Conservation (phyloP, 2,797 vertebrate genomes). For the Micromesistius poutassou region DNA sequence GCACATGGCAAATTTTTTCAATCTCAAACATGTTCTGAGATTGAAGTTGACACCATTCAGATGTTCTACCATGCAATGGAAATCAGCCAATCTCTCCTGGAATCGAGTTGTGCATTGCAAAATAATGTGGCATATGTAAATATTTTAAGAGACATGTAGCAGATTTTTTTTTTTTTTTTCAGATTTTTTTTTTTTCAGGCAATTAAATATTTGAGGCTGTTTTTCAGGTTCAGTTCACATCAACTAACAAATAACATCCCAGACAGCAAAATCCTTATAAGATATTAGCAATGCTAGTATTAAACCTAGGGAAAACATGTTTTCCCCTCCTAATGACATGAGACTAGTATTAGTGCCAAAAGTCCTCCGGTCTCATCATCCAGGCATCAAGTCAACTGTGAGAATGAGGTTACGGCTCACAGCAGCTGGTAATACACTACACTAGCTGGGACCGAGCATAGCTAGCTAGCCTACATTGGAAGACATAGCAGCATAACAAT, state of each 20-base stretch:
- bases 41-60: neutral
- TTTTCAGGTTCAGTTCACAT: neutral
- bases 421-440: neutral
- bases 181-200: neutral
- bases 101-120: neutral
- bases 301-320: neutral
- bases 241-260: neutral
- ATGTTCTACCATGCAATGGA: neutral
- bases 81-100: neutral
- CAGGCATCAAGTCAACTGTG: neutral
- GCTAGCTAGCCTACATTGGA: neutral
- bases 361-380: neutral
- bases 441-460: neutral
- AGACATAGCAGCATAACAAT: neutral
- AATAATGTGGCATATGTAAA: too few species aligned
- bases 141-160: too few species aligned
- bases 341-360: neutral
- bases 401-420: neutral
- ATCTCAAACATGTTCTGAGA: neutral
- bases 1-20: too few species aligned
- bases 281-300: neutral
- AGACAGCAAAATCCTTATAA: neutral
- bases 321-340: neutral
- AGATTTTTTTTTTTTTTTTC: neutral
- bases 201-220: neutral